Conservation (phyloP, 2,888 invertebrate genomes). For the Sacculina carcini region DNA sequence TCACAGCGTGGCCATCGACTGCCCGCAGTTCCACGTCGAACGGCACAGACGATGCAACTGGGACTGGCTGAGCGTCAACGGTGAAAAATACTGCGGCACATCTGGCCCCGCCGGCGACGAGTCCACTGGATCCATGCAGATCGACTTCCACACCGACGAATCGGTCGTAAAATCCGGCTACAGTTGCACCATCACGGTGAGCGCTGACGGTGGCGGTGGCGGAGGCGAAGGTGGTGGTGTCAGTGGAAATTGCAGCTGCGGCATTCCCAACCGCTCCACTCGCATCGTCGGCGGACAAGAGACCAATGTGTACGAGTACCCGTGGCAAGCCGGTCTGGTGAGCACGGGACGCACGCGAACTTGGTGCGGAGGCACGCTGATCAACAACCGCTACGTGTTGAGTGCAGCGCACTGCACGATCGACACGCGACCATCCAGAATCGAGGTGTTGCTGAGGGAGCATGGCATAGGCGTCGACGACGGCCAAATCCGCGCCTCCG, state of each 20-base stretch:
- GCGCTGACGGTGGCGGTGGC: not conserved
- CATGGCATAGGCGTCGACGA: not conserved
- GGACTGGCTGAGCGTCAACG: not conserved
- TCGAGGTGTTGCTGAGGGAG: not conserved
- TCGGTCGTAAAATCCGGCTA: not conserved
- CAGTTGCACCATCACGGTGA: not conserved
- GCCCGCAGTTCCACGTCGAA: not conserved
- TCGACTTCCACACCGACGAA: not conserved
- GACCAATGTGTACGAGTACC: not conserved
- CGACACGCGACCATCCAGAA: not conserved
- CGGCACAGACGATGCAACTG: not conserved
- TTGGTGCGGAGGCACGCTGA: not conserved
- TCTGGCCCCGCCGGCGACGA: not conserved
- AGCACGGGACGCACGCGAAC: not conserved
- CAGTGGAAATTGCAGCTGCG: not conserved
- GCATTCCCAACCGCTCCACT: not conserved
- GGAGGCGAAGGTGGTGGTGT: too few species aligned
- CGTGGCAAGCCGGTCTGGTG: not conserved
- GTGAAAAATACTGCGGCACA: not conserved
- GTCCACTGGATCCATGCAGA: not conserved
- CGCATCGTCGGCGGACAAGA: not conserved
- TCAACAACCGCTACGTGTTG: not conserved
- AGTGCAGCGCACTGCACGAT: not conserved
- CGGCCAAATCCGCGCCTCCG: not conserved
- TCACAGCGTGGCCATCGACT: not conserved